These are phyloP conservation scores for Protobothrops flavoviridis DNA, from an alignment of 2,113 vertebrate species.

Conservation along the genomic window DNA sequence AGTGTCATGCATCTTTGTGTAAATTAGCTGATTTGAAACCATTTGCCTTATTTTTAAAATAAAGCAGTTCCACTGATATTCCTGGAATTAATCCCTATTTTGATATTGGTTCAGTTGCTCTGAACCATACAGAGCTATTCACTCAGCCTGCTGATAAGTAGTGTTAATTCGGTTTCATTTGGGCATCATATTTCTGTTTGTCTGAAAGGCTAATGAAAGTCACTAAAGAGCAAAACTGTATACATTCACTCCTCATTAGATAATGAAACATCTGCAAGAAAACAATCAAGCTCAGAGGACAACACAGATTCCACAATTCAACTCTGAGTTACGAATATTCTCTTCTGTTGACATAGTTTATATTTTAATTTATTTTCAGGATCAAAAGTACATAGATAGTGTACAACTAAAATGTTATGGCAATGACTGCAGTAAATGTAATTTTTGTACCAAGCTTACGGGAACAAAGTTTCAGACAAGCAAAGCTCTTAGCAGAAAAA, in stretches of 20 bases:
- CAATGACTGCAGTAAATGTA: conserved; percentile 79
- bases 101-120: background rate
- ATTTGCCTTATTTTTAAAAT: no score
- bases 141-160: background rate
- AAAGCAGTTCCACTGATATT: background rate
- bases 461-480: conserved; percentile 68
- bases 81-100: background rate
- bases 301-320: background rate
- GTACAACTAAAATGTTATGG: conserved; percentile 74
- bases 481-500: conserved; percentile 51
- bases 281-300: background rate
- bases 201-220: background rate
- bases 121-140: background rate
- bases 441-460: conserved; percentile 72
- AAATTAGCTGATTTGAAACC: no score
- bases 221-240: background rate
- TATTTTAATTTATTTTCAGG: conserved; percentile 56
- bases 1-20: no score
- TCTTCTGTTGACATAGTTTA: background rate
- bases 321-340: background rate
- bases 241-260: background rate
- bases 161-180: background rate
- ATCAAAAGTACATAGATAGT: conserved; percentile 75
- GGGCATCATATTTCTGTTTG: background rate
- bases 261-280: background rate